Evolutionary conservation across 2,113 vertebrate species (phyloP).

Genomic region (Cynocephalus volans): DNA sequence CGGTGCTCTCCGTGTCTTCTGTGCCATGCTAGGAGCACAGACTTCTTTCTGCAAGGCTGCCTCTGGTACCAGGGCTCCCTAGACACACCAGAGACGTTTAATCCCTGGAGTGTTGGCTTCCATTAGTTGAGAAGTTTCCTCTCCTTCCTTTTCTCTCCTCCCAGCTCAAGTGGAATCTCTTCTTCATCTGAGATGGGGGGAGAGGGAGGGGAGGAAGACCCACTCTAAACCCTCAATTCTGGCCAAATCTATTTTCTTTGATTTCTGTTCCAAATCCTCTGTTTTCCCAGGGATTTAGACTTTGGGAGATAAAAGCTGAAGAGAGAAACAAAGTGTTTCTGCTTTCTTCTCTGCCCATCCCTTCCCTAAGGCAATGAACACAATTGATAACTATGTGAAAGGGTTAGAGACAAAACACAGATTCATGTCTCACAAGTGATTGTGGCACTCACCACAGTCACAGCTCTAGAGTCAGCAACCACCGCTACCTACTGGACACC

Average conservation of each 20-base stretch:
- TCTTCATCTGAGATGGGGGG: background rate
- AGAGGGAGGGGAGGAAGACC: background rate
- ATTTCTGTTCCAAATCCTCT: background rate
- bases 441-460: too few relatives aligned
- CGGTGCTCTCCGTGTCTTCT: fast-evolving
- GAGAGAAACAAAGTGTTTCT: background rate
- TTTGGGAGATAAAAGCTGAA: background rate
- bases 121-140: fast-evolving
- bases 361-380: background rate
- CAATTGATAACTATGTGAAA: background rate
- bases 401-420: background rate
- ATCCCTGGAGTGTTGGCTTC: background rate
- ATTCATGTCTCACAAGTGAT: too few relatives aligned
- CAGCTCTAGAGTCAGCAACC: background rate
- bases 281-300: background rate
- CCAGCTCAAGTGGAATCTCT: background rate
- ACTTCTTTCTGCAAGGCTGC: too few relatives aligned
- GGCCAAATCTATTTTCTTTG: background rate
- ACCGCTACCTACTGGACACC: background rate
- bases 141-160: background rate
- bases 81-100: background rate
- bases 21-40: background rate
- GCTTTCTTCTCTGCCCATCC: background rate
- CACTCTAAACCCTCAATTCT: background rate
- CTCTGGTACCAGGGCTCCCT: background rate